Evolutionary conservation across 1,140 invertebrate genomes (phyloP), one percentile per base, ranked within the genome.

Genomic region (Calliphora vicina): DNA sequence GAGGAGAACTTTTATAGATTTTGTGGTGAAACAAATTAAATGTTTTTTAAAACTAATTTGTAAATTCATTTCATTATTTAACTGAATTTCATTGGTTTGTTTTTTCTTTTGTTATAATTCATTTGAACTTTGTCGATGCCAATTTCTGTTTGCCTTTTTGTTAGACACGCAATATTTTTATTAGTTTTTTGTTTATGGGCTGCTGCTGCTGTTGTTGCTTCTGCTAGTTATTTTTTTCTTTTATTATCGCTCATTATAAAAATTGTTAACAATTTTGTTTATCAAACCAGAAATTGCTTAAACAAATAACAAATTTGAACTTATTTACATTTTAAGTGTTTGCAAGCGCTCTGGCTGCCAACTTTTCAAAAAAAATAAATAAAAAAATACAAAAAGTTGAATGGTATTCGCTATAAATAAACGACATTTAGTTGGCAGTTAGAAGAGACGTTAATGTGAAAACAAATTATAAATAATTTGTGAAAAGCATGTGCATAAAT

Each of bases 321-420:
- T 43, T 78, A 78, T 78, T 78, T 78, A 78, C 74, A 78, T 78
- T 74, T 74, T 35, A 74, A 74, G 72, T 73, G 71, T 27, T 73
- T 27, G 23, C 35, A 27, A 35, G 27, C 35, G 35, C 45, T 13
- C 1, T 50, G 72, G 72, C 27, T 74, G 72, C 5, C 29, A 74
- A 74, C 26, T 74, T 74, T 73, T 10, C 4, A 57, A 57, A 57
- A 57, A 57, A 57, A 57, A 57, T 1, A 17, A 57, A 17, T 0
- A 17, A 57, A 57, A 57, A 57, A 57, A 57, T 15, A 57, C 12
- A 57, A 57, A 57, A 17, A 17, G 15, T 57, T 57, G 15, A n/a
- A 57, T 57, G 15, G 2, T 15, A 15, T 17, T 57, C n/a, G 50
- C 8, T 57, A 15, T 35, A 35, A 35, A 35, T 74, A 78, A 78